These are phyloP conservation scores for Hydrozoanthus tunicans DNA, from an alignment of 64 coral and sea anemone species.

Conservation along the genomic window DNA sequence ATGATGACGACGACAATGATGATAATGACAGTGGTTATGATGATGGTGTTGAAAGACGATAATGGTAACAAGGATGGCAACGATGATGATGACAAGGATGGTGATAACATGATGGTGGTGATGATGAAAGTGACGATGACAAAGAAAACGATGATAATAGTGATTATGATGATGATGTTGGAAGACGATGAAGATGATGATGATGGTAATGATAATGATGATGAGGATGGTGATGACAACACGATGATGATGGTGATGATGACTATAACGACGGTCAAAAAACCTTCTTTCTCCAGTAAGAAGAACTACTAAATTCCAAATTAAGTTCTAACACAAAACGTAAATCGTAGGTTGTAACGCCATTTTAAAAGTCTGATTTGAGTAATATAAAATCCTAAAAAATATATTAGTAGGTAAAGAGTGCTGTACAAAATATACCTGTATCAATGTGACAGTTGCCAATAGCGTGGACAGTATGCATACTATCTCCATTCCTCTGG, in stretches of 20 bases:
- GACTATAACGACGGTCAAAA: too few species aligned
- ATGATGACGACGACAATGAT: too few species aligned
- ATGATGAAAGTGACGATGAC: not conserved
- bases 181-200: not conserved
- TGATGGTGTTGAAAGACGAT: not conserved
- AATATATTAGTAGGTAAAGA: not conserved
- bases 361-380: not conserved
- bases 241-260: too few species aligned
- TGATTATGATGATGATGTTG: not conserved
- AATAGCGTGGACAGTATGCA: slow-evolving; percentile 91
- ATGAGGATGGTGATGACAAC: not conserved
- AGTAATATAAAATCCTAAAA: not conserved
- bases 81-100: too few species aligned
- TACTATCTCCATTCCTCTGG: slow-evolving; percentile 86
- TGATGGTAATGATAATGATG: not conserved
- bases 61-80: too few species aligned
- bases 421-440: slow-evolving; percentile 47
- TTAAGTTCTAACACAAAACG: too few species aligned
- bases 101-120: not conserved
- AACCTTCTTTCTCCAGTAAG: too few species aligned
- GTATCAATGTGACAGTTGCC: slow-evolving; percentile 98
- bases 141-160: not conserved
- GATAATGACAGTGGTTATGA: too few species aligned
- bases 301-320: too few species aligned
- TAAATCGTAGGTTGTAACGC: too few species aligned